Evolutionary conservation across 37 sponge, comb jelly and placozoan species (phyloP).

Genomic region (Oscarella lobularis): DNA sequence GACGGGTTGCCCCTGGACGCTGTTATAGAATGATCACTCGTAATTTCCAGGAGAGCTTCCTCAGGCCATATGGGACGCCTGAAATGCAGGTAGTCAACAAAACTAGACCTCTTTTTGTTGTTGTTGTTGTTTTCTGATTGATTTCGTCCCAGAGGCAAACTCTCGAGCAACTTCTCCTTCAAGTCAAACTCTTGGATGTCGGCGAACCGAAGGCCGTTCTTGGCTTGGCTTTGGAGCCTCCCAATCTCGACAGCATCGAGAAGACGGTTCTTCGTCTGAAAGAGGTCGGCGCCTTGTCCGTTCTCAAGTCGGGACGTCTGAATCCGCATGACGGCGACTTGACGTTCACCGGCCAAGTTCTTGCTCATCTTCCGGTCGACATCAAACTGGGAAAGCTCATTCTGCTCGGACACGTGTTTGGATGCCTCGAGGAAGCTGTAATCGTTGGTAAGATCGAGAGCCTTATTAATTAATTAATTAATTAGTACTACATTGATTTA

Average conservation of each 20-base stretch:
- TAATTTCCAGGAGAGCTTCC: slow-evolving; percentile 27
- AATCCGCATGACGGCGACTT: slow-evolving; percentile 77
- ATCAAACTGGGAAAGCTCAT: slow-evolving; percentile 61
- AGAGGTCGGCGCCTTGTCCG: slow-evolving; percentile 72
- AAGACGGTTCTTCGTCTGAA: slow-evolving; percentile 70
- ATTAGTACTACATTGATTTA: background rate
- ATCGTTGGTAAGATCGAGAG: slow-evolving; percentile 26
- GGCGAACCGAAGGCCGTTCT: slow-evolving; percentile 76
- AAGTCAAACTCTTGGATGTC: slow-evolving; percentile 68
- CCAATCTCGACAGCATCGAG: slow-evolving; percentile 56
- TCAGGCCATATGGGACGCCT: slow-evolving; percentile 46
- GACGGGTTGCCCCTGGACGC: slow-evolving; percentile 65
- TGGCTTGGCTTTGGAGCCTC: slow-evolving; percentile 68
- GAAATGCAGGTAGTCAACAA: slow-evolving; percentile 78
- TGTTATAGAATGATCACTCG: slow-evolving; percentile 72
- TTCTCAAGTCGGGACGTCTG: slow-evolving; percentile 17
- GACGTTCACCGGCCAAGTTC: slow-evolving; percentile 68
- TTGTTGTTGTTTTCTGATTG: background rate
- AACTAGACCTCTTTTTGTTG: too few relatives aligned
- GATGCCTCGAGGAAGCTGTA: slow-evolving; percentile 58
- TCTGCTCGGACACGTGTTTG: slow-evolving; percentile 87
- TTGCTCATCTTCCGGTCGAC: slow-evolving; percentile 71
- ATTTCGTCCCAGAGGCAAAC: slow-evolving; percentile 44
- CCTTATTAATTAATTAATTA: background rate
- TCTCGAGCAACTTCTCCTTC: slow-evolving; percentile 59